Evolutionary conservation across 2,113 vertebrate species (phyloP), one percentile per base, ranked within the genome.

Genomic region (Nanorana parkeri): DNA sequence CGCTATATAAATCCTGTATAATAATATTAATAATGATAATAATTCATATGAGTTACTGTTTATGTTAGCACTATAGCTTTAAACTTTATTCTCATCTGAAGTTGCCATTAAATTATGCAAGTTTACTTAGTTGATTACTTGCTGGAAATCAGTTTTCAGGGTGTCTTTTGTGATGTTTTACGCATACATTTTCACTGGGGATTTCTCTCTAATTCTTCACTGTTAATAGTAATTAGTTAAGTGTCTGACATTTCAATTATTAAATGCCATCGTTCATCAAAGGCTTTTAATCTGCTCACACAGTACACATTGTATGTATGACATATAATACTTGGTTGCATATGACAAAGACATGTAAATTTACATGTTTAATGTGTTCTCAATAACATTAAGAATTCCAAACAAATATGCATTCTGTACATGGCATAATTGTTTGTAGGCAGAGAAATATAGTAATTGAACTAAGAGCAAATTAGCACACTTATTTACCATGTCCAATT

Each of bases 401-500:
- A 51, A 51, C 23, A 68, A 51, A 68, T 47, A 54, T 55, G 17
- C 26, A 26, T 47, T 54, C 19, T 26, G 47, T 24, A 20, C 47
- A 55, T 72, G 23, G 47, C 4, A 54, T 55, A 72, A 55, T 55
- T 71, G 24, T 54, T 47, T 36, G 32, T 36, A 6, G 3, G 32
- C 32, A 36, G 6, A 36, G 3, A 36, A 36, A 36, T 36, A 36
- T 41, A 24, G 23, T 51, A 23, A 69, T 69, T n/a, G 24, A 52
- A 69, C 23, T n/a, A n/a, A 69, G 17, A 56, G 28, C 26, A 29
- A 72, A 56, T 29, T 73, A 24, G 52, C 29, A 58, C 19, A 13
- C 51, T 71, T 52, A 13, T 51, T 23, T 29, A 55, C 69, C 41
- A 10, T 60, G 58, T 75, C n/a, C 29, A 63, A 51, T 47, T 76